These are phyloP conservation scores for Lacerta viridis DNA, from an alignment of 2,797 vertebrate genomes.

Conservation along the genomic window DNA sequence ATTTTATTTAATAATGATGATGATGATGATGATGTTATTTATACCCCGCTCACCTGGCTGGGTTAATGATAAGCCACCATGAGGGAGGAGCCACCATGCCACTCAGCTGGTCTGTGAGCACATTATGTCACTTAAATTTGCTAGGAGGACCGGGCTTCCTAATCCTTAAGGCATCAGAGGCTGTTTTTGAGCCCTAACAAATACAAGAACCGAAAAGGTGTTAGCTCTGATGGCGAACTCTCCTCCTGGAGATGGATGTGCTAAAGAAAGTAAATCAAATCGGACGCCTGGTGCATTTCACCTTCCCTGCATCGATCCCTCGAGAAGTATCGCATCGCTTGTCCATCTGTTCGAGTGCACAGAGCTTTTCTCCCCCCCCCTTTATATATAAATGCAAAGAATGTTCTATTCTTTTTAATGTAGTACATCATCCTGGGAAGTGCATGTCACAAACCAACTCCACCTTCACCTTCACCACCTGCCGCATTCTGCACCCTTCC, in stretches of 20 bases:
- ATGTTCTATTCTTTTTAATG: conserved; percentile 72
- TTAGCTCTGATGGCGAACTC: not conserved
- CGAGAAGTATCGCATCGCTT: conserved; percentile 69
- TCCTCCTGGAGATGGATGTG: conserved; percentile 43
- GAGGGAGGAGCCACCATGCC: not conserved
- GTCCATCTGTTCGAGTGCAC: conserved; percentile 64
- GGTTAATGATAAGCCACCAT: not conserved
- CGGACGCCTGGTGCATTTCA: conserved; percentile 42
- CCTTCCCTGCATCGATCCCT: conserved; percentile 70
- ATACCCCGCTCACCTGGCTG: too few relatives aligned
- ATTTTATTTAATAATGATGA: too few relatives aligned
- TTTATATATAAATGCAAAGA: conserved; percentile 76
- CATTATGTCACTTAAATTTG: not conserved
- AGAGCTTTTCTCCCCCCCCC: conserved; percentile 50
- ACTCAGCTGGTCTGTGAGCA: conserved; percentile 12
- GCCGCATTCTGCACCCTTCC: conserved; percentile 97
- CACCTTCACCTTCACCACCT: conserved; percentile 98
- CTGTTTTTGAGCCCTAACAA: not conserved
- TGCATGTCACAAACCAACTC: conserved; percentile 97
- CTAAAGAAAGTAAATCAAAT: conserved; percentile 15
- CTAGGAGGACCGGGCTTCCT: not conserved
- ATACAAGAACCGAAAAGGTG: not conserved
- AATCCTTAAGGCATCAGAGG: not conserved
- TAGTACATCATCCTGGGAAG: conserved; percentile 97
- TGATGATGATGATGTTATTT: too few relatives aligned